Evolutionary conservation across 2,113 vertebrate genomes (phyloP).

Genomic region (Oryzias celebensis): DNA sequence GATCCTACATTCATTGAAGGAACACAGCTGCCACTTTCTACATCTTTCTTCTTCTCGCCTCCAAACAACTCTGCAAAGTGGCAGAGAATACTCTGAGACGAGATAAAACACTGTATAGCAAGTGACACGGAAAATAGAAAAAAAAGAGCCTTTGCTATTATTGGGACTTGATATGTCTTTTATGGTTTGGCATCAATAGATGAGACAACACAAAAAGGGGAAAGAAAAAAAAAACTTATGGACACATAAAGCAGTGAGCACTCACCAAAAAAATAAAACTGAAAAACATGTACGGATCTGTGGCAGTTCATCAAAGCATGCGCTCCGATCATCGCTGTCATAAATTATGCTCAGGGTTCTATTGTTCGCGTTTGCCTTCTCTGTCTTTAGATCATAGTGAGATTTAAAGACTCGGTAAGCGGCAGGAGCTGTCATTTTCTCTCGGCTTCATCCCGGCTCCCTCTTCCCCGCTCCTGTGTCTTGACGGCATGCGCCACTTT

Average conservation of each 20-base stretch:
- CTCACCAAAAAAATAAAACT: conserved; percentile 29
- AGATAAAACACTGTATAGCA: conserved; percentile 22
- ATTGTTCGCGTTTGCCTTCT: conserved; percentile 50
- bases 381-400: conserved; percentile 61
- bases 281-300: conserved; percentile 30
- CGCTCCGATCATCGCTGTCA: conserved; percentile 15
- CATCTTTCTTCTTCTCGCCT: conserved; percentile 14
- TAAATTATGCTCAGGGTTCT: conserved; percentile 61
- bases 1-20: neutral
- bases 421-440: conserved; percentile 50
- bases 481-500: conserved; percentile 12
- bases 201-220: conserved; percentile 28
- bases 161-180: conserved; percentile 34
- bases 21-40: neutral
- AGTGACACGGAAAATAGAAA: conserved; percentile 43
- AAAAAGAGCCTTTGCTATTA: conserved; percentile 43
- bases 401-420: conserved; percentile 60
- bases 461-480: conserved; percentile 27
- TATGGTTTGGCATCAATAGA: conserved; percentile 37
- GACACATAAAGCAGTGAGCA: conserved; percentile 26
- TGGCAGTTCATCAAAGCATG: conserved; percentile 64
- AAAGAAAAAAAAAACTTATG: conserved; percentile 24
- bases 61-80: neutral
- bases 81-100: conserved; percentile 11
- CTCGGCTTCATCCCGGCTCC: conserved; percentile 27